Evolutionary conservation across 2,797 vertebrate species (phyloP).

Genomic region (Gymnodraco acuticeps): DNA sequence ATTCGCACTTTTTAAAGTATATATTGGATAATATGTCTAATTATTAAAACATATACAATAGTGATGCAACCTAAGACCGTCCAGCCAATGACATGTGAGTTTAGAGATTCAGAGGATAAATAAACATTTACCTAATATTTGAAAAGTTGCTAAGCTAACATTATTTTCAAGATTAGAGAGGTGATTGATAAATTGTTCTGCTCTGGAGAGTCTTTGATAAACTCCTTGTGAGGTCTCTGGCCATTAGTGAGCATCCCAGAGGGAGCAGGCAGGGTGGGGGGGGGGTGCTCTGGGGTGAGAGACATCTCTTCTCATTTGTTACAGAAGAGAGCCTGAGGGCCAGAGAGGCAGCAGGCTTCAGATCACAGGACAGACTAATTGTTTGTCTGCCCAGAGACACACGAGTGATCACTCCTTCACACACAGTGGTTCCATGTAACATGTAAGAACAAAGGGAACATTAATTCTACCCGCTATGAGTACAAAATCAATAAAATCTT

Average conservation of each 20-base stretch:
- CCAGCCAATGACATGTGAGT: neutral
- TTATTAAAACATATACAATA: neutral
- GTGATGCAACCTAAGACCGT: neutral
- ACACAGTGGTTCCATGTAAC: constrained; percentile 42
- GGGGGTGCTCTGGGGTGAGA: constrained; percentile 28
- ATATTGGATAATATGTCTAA: neutral
- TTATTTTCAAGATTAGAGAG: constrained; percentile 20
- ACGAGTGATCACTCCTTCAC: constrained; percentile 40
- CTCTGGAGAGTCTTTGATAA: constrained; percentile 50
- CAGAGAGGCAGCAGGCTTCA: constrained; percentile 39
- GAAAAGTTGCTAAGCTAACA: neutral
- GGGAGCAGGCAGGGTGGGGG: neutral
- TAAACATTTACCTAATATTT: constrained; percentile 7
- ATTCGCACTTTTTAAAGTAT: neutral
- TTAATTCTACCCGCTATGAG: constrained; percentile 2
- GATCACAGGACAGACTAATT: constrained; percentile 70
- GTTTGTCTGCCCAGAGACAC: constrained; percentile 52
- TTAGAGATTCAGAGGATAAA: neutral
- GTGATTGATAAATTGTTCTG: constrained; percentile 19
- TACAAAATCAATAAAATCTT: constrained; percentile 22
- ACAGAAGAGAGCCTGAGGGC: constrained; percentile 48
- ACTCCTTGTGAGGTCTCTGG: constrained; percentile 60
- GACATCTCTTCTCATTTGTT: constrained; percentile 60
- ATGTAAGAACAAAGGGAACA: constrained; percentile 24
- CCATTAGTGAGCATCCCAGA: constrained; percentile 46